These are phyloP conservation scores for Smittia sp. DNA, from an alignment of 2,888 invertebrate genomes.

Conservation along the genomic window DNA sequence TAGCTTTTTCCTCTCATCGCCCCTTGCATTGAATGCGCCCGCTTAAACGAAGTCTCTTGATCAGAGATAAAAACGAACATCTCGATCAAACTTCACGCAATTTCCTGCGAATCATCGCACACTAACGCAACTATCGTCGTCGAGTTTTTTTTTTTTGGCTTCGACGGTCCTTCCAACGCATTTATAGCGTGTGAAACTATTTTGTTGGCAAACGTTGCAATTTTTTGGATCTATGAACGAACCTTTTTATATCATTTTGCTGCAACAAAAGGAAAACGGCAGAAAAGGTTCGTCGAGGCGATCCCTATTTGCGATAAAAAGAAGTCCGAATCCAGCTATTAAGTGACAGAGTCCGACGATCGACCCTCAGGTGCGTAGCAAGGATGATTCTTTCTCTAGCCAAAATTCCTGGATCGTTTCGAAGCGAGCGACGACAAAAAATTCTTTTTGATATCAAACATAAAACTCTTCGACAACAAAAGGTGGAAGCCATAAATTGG, in stretches of 20 bases:
- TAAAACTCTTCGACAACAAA: slow-evolving; percentile 24
- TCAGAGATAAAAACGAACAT: too few species aligned
- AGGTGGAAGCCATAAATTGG: slow-evolving; percentile 35
- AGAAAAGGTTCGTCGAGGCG: not conserved
- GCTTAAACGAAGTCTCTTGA: too few species aligned
- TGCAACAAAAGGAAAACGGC: not conserved
- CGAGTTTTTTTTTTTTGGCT: not conserved
- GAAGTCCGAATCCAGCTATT: not conserved
- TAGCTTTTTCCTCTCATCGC: not conserved
- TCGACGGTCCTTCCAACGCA: not conserved
- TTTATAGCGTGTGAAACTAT: not conserved
- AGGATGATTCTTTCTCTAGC: too few species aligned
- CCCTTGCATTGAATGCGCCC: not conserved
- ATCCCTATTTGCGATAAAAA: not conserved
- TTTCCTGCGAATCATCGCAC: not conserved
- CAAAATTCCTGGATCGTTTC: not conserved
- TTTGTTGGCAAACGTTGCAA: not conserved
- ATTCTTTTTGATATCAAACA: slow-evolving; percentile 35
- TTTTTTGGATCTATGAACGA: not conserved
- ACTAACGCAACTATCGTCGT: not conserved
- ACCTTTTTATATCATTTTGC: slow-evolving; percentile 3
- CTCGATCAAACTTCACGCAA: not conserved
- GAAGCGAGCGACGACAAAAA: not conserved
- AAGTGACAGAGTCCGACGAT: not conserved
- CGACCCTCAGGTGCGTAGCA: not conserved